Evolutionary conservation across 1,140 invertebrate genomes (phyloP).

Genomic region (Nixonia krombeini): DNA sequence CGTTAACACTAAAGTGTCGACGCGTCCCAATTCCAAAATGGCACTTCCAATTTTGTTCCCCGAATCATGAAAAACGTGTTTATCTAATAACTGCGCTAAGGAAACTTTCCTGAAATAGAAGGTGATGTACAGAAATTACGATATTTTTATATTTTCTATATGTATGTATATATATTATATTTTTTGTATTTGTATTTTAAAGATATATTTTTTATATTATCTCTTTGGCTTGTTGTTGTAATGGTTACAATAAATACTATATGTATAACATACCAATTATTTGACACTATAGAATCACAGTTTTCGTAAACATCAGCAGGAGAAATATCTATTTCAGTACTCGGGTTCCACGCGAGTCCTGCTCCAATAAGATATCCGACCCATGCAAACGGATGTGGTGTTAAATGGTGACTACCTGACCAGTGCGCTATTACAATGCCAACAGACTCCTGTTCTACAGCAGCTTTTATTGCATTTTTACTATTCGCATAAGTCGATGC

Average conservation of each 20-base stretch:
- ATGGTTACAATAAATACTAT: too few species aligned
- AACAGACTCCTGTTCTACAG: conserved; percentile 72
- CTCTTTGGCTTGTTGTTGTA: too few species aligned
- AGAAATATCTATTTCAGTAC: conserved; percentile 67
- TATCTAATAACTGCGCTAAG: conserved; percentile 74
- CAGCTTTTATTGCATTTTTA: conserved; percentile 74
- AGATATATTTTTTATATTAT: too few species aligned
- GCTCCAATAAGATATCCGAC: conserved; percentile 77
- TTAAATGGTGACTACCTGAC: conserved; percentile 78
- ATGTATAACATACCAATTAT: conserved; percentile 37
- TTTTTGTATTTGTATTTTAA: not conserved
- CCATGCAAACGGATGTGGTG: conserved; percentile 77
- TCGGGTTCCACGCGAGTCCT: conserved; percentile 77
- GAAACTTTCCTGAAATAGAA: conserved; percentile 36
- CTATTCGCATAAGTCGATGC: conserved; percentile 77
- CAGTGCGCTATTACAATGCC: conserved; percentile 78
- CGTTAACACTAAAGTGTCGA: conserved; percentile 75
- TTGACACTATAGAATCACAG: conserved; percentile 41
- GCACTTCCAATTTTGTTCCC: conserved; percentile 73
- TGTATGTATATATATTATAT: too few species aligned
- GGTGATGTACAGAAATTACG: not conserved
- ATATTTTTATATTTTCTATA: not conserved
- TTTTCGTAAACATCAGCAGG: conserved; percentile 59
- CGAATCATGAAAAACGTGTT: conserved; percentile 75
- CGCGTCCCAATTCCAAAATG: conserved; percentile 76